Percentiles rank a stretch among this genome's conserved stretches.
Conservation (phyloP, 2,113 vertebrate genomes). For the Oryzias melastigma region DNA sequence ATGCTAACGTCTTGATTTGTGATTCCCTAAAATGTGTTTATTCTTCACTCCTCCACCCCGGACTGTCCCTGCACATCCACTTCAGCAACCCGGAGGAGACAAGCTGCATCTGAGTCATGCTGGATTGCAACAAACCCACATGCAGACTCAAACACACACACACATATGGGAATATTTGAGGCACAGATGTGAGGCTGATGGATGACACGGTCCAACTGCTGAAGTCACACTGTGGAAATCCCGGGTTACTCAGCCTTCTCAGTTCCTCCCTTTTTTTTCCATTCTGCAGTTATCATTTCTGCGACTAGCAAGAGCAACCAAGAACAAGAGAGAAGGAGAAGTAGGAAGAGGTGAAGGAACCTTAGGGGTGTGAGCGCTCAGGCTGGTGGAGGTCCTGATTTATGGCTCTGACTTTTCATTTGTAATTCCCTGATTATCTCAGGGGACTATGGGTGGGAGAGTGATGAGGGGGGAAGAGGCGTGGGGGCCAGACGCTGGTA, state of each 20-base stretch:
- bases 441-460: conserved; percentile 54
- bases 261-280: conserved; percentile 9
- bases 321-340: conserved; percentile 2
- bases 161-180: conserved; percentile 40
- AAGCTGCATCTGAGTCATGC: conserved; percentile 72
- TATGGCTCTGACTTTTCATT: conserved; percentile 75
- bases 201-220: conserved; percentile 54
- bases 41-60: conserved; percentile 8
- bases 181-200: conserved; percentile 64
- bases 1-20: neutral
- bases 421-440: conserved; percentile 72
- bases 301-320: conserved; percentile 1
- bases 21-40: conserved; percentile 11
- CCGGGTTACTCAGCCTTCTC: conserved; percentile 58
- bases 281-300: conserved; percentile 7
- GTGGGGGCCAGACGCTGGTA: conserved; percentile 26
- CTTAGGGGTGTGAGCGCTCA: conserved; percentile 7
- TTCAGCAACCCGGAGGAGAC: conserved; percentile 22
- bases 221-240: conserved; percentile 71
- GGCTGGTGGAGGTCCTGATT: conserved; percentile 51
- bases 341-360: conserved; percentile 28
- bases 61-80: conserved; percentile 17
- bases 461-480: conserved; percentile 6
- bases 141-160: conserved; percentile 18
- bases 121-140: conserved; percentile 41